Conservation (phyloP, 2,797 vertebrate genomes). For the Salmo trutta region DNA sequence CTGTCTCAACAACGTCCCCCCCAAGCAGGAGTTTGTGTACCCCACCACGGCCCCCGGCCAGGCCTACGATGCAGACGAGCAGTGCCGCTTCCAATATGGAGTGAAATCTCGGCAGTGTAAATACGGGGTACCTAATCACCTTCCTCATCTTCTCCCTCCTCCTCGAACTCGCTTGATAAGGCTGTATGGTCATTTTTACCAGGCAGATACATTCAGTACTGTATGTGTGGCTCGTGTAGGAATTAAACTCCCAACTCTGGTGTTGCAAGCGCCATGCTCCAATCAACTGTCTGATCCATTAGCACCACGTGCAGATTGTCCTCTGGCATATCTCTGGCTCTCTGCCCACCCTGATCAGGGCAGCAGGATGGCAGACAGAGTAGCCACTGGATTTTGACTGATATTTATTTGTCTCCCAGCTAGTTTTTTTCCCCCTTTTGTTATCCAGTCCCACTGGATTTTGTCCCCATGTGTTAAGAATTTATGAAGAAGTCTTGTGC, state of each 20-base stretch:
- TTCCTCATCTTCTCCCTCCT: neutral
- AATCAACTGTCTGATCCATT: no score
- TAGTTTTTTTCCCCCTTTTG: neutral
- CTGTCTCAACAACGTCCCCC: conserved; percentile 93
- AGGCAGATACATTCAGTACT: neutral
- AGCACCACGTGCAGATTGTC: no score
- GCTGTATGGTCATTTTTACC: neutral
- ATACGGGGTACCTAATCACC: conserved; percentile 87
- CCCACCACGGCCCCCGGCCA: conserved; percentile 95
- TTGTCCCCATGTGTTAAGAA: conserved; percentile 21
- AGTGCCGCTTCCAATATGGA: conserved; percentile 97
- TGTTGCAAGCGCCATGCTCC: no score
- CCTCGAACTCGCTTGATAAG: neutral
- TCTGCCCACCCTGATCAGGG: conserved; percentile 23
- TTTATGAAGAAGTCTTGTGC: conserved; percentile 37
- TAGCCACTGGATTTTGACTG: conserved; percentile 11
- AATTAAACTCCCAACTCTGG: no score
- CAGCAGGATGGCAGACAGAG: conserved; percentile 2
- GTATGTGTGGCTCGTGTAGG: neutral
- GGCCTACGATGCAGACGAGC: conserved; percentile 94
- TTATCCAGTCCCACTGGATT: conserved; percentile 10
- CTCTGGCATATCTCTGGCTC: conserved; percentile 8
- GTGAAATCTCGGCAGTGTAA: conserved; percentile 99
- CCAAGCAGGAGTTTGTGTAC: conserved; percentile 94
- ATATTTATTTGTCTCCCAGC: conserved; percentile 8